Percentiles rank a stretch among this genome's conserved stretches.
Evolutionary conservation across 2,113 vertebrate species (phyloP).

Genomic region (Ursus arctos): DNA sequence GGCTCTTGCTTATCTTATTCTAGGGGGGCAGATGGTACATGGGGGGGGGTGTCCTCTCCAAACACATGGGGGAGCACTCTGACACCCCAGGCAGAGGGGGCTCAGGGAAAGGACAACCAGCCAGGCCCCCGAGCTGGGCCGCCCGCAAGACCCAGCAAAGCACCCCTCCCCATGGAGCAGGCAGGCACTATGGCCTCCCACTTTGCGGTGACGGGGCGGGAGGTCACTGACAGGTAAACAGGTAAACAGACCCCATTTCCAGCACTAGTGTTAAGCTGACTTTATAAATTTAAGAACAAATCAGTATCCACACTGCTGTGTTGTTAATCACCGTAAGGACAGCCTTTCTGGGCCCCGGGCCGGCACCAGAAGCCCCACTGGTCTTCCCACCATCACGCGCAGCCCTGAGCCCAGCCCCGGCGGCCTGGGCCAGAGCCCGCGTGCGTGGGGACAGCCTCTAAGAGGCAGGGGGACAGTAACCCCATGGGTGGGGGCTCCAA

Average conservation of each 20-base stretch:
- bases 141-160: background rate
- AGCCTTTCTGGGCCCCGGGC: background rate
- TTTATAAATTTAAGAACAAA: no score
- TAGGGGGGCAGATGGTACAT: background rate
- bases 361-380: background rate
- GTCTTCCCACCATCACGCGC: background rate
- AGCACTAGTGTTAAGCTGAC: no score
- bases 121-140: accelerated
- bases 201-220: accelerated
- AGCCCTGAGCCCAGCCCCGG: background rate
- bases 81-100: background rate
- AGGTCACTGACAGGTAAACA: background rate
- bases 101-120: background rate
- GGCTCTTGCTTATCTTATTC: no score
- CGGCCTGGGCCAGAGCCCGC: background rate
- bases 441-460: background rate
- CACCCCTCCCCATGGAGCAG: background rate
- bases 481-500: accelerated
- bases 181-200: accelerated
- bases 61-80: background rate
- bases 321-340: accelerated
- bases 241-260: background rate
- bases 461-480: no score
- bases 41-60: background rate
- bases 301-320: background rate